These are phyloP conservation scores for Corvus hawaiiensis DNA, from an alignment of 2,113 vertebrate species.

Conservation along the genomic window DNA sequence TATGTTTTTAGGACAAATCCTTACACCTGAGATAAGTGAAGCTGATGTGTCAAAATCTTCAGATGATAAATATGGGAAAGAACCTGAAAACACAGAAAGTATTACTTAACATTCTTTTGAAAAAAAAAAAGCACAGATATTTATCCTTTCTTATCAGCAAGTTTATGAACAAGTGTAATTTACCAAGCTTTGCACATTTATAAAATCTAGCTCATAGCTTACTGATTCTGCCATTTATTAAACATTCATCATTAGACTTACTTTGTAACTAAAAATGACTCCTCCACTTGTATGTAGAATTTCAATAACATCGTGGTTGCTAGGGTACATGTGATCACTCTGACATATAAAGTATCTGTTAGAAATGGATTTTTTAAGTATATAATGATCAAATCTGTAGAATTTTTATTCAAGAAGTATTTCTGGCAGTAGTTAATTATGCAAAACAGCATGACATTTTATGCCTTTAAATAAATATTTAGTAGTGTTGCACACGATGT, in stretches of 20 bases:
- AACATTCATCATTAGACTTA: not conserved
- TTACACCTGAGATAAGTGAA: not conserved
- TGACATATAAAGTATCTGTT: constrained; percentile 35
- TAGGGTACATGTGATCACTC: constrained; percentile 53
- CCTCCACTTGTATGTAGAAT: not conserved
- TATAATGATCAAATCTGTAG: not conserved
- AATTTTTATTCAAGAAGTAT: constrained; percentile 11
- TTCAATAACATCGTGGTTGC: constrained; percentile 57
- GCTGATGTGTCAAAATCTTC: not conserved
- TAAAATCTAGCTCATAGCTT: not conserved
- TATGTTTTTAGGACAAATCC: not conserved
- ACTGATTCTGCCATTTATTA: not conserved
- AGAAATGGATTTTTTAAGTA: not conserved
- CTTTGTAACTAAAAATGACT: not conserved
- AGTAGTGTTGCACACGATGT: not conserved
- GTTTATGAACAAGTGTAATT: not conserved
- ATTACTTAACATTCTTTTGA: not conserved
- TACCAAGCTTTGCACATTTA: not conserved
- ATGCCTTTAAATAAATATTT: constrained; percentile 20
- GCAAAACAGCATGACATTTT: constrained; percentile 35
- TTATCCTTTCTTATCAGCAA: not conserved
- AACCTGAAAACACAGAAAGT: not conserved
- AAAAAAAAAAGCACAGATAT: not conserved
- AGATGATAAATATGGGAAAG: not conserved
- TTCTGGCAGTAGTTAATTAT: not conserved